Evolutionary conservation across 2,888 invertebrate species (phyloP), one percentile per base, ranked within the genome.

Genomic region (Netelia fuscicornis): DNA sequence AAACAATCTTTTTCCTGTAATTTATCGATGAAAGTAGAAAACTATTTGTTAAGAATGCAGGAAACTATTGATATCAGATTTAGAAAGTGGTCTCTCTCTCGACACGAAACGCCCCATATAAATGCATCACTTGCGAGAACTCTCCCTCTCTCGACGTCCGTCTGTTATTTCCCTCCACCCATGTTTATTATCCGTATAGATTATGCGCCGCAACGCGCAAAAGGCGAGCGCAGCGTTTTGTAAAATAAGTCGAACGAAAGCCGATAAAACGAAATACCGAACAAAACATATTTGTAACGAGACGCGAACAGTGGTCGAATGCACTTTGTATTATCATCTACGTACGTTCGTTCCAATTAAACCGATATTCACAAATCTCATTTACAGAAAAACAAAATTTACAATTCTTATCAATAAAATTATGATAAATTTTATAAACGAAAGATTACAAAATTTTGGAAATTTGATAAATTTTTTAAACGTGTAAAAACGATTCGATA

Each of bases 251-350:
- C 71, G 65, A 72, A 65, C 71, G 64, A 72, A 44, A 2, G 23
- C 23, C 54, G 72, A 72, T 80, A 72, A 65, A 72, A 72, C 20
- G 23, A 9, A 54, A 79, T 52, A 62, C 37, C 64, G 54, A n/a
- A 54, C 52, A 52, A 25, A 68, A 68, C 13, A 42, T 42, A 54
- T 60, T 79, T 13, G 52, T 62, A 54, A 42, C 52, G 64, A 30
- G 6, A 17, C 20, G 52, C 52, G 8, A 75, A 64, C 30, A 75
- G 17, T 25, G 64, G 54, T 54, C 48, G 75, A 52, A 10, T 17
- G 64, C 52, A 30, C 30, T 30, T 30, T 30, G 30, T 30, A 30
- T 30, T 30, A 30, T 5, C 6, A 62, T 62, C 74, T 23, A 30
- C 2, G 48, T 60, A 48, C 48, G 10, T 13, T 10, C 10, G 10